Conservation (phyloP, 2,888 invertebrate species). For the Protula sp. region DNA sequence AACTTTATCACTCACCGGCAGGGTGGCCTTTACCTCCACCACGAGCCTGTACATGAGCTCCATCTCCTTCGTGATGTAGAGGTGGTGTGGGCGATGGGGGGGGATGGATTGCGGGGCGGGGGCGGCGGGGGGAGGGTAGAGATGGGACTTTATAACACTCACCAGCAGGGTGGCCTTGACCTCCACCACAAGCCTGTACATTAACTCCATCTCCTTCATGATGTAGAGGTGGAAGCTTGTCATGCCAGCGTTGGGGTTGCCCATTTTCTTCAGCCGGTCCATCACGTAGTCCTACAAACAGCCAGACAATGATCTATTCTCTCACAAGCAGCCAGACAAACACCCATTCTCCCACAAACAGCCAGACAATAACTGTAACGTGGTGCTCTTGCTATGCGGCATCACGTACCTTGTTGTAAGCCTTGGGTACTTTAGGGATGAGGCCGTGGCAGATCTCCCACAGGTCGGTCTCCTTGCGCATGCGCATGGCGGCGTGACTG, state of each 20-base stretch:
- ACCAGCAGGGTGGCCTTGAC: conserved; percentile 46
- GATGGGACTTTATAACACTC: too few relatives aligned
- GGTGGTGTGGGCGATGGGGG: too few relatives aligned
- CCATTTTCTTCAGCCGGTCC: conserved; percentile 48
- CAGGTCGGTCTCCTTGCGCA: conserved; percentile 48
- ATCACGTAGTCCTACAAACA: conserved; percentile 46
- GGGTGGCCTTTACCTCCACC: conserved; percentile 42
- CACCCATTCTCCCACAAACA: too few relatives aligned
- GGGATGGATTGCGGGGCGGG: too few relatives aligned
- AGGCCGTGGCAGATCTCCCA: conserved; percentile 49
- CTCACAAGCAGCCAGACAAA: too few relatives aligned
- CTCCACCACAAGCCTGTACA: conserved; percentile 44
- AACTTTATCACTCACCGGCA: conserved; percentile 44
- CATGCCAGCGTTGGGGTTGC: conserved; percentile 23
- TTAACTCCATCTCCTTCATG: conserved; percentile 47
- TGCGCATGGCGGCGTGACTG: conserved; percentile 42
- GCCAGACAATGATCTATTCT: too few relatives aligned
- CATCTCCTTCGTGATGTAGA: conserved; percentile 49
- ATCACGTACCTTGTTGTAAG: conserved; percentile 44
- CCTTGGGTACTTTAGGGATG: conserved; percentile 47
- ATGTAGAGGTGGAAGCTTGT: conserved; percentile 49
- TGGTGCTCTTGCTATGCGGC: too few relatives aligned
- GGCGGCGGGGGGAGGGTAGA: too few relatives aligned
- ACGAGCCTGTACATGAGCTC: conserved; percentile 45
- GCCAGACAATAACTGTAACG: too few relatives aligned